Percentiles rank a stretch among this genome's conserved stretches.
Conservation (phyloP, 1,140 invertebrate genomes). For the Bombus affinis region DNA sequence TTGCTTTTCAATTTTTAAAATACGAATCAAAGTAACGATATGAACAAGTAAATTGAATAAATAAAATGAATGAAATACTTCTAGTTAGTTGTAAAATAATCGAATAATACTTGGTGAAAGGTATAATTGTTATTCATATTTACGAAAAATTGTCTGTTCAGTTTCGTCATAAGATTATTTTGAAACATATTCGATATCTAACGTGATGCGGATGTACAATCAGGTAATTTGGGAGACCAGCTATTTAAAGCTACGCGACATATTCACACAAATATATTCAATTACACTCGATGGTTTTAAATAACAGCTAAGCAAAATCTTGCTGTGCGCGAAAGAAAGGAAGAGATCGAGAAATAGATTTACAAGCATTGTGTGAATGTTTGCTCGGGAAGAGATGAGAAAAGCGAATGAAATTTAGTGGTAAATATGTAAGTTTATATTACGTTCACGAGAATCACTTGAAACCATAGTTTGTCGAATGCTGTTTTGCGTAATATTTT, state of each 20-base stretch:
- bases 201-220: background rate
- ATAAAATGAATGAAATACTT: background rate
- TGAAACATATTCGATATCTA: background rate
- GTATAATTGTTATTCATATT: background rate
- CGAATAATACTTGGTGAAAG: too few species aligned
- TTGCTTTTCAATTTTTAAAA: background rate
- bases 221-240: constrained; percentile 42
- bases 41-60: background rate
- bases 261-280: constrained; percentile 56
- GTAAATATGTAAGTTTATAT: constrained; percentile 44
- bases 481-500: background rate
- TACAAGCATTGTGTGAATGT: background rate
- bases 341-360: constrained; percentile 34
- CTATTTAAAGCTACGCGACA: constrained; percentile 65
- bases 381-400: constrained; percentile 8
- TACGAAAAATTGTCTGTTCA: background rate
- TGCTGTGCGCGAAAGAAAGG: constrained; percentile 31
- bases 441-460: background rate
- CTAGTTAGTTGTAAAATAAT: background rate
- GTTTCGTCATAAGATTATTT: background rate
- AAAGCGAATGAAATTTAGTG: constrained; percentile 13
- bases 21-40: background rate
- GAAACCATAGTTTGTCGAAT: constrained; percentile 7
- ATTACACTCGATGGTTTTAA: constrained; percentile 59
- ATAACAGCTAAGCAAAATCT: constrained; percentile 56